Percentiles rank a stretch among this genome's conserved stretches.
Conservation (phyloP, 2,888 invertebrate genomes). For the Macrophya annulata region DNA sequence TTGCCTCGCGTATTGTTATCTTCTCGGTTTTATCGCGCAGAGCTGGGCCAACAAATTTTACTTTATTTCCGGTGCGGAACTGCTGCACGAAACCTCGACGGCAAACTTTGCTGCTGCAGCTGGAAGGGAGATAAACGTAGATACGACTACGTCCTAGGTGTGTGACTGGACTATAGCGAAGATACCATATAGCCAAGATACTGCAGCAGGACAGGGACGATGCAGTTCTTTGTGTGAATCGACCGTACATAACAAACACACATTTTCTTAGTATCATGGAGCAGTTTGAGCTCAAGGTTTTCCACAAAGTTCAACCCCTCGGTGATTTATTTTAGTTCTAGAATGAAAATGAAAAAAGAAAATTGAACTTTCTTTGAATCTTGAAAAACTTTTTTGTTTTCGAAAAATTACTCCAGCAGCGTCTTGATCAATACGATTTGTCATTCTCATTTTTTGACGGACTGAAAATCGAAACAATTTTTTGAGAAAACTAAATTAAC, state of each 20-base stretch:
- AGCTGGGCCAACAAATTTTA: conserved; percentile 58
- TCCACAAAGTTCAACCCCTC: neutral
- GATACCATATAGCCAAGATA: neutral
- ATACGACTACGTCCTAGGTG: conserved; percentile 16
- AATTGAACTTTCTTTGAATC: too few relatives aligned
- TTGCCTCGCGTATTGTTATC: conserved; percentile 26
- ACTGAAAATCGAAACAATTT: too few relatives aligned
- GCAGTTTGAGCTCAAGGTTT: neutral
- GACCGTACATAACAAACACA: neutral
- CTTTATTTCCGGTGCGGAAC: conserved; percentile 63
- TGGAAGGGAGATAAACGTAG: conserved; percentile 23
- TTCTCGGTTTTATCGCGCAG: conserved; percentile 43
- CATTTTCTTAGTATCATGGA: neutral
- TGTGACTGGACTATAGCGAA: neutral
- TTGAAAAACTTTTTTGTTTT: too few relatives aligned
- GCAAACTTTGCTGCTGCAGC: conserved; percentile 12
- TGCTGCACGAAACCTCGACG: conserved; percentile 55
- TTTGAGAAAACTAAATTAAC: too few relatives aligned
- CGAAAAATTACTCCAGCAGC: too few relatives aligned
- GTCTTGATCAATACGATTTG: too few relatives aligned
- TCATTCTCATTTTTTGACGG: too few relatives aligned
- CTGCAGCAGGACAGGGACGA: neutral
- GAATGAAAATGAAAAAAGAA: too few relatives aligned
- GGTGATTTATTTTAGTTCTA: neutral
- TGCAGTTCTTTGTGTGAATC: neutral